These are phyloP conservation scores for Mactra quadrangularis DNA, from an alignment of 1,140 invertebrate species.

Conservation along the genomic window DNA sequence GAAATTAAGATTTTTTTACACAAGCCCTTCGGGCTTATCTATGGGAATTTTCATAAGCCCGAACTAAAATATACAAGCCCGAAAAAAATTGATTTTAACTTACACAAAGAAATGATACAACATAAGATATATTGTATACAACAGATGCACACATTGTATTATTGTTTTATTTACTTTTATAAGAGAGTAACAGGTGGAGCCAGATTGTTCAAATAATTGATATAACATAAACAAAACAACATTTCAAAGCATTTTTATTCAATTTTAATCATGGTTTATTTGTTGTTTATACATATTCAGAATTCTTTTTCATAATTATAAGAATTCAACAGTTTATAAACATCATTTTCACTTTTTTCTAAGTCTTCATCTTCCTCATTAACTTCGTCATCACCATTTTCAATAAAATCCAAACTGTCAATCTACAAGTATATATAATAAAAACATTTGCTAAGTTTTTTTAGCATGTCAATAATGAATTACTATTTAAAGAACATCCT, in stretches of 20 bases:
- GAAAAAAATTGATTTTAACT: too few species aligned
- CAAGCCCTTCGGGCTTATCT: conserved; percentile 4
- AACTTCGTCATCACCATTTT: background rate
- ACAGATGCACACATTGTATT: too few species aligned
- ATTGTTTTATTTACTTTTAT: too few species aligned
- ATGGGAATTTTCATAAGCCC: conserved; percentile 4
- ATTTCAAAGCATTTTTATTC: background rate
- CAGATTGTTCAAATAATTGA: background rate
- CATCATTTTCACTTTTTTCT: background rate
- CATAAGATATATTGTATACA: background rate
- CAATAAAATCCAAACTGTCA: background rate
- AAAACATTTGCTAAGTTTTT: background rate
- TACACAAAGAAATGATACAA: conserved; percentile 10
- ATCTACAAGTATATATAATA: background rate
- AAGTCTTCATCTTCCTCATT: background rate
- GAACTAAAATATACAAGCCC: conserved; percentile 1
- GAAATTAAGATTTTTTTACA: too few species aligned
- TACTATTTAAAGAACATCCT: background rate
- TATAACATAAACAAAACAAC: background rate
- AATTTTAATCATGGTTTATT: too few species aligned
- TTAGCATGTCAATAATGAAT: background rate
- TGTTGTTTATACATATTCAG: too few species aligned
- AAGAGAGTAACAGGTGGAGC: too few species aligned
- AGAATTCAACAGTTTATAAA: background rate
- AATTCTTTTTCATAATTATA: too few species aligned